These are phyloP conservation scores for Papilio demoleus DNA, from an alignment of 2,888 invertebrate species.

Conservation along the genomic window DNA sequence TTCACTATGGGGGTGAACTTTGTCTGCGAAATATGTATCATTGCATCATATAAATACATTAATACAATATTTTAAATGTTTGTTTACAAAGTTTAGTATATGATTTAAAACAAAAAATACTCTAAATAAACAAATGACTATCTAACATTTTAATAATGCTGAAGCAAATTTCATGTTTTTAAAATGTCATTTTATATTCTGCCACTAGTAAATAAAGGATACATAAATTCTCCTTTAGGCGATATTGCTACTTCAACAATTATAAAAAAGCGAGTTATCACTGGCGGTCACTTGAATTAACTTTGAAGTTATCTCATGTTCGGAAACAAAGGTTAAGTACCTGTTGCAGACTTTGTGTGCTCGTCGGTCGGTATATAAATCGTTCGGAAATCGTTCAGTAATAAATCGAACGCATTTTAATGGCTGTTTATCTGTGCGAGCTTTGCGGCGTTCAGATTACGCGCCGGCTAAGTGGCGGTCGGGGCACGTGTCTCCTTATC, in stretches of 20 bases:
- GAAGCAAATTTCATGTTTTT: too few species aligned
- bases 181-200: not conserved
- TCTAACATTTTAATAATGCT: too few species aligned
- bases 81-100: not conserved
- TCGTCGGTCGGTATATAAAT: conserved; percentile 43
- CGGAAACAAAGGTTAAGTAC: conserved; percentile 31
- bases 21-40: conserved; percentile 51
- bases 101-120: too few species aligned
- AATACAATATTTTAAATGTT: not conserved
- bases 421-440: conserved; percentile 82
- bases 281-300: not conserved
- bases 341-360: conserved; percentile 27
- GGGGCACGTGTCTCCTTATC: conserved; percentile 79
- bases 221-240: too few species aligned
- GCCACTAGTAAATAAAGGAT: not conserved
- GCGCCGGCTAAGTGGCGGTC: conserved; percentile 76
- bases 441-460: conserved; percentile 83
- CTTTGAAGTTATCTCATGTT: conserved; percentile 8
- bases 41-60: conserved; percentile 32
- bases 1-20: conserved; percentile 74
- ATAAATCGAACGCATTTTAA: conserved; percentile 84
- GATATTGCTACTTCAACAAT: too few species aligned
- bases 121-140: too few species aligned
- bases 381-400: conserved; percentile 79
- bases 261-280: not conserved